Percentiles rank a stretch among this genome's conserved stretches.
phyloP scores from a whole-genome alignment of 2,113 vertebrate species.

The Nothocercus julius region DNA sequence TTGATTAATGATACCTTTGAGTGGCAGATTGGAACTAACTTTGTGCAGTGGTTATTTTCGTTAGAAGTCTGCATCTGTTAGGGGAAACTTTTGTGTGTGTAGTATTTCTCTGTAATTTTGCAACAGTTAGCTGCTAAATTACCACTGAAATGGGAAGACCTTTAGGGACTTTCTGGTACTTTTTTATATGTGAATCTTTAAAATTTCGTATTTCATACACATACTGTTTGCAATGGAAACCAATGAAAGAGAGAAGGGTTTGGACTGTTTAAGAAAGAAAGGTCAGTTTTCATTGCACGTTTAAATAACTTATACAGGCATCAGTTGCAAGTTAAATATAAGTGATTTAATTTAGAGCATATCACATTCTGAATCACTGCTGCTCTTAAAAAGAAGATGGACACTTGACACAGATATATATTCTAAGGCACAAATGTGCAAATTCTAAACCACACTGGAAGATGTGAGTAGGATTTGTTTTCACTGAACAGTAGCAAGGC shows the following conservation, averaged over 20 bases:
- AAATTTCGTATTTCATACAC: background rate
- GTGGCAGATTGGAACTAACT: background rate
- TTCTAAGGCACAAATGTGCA: background rate
- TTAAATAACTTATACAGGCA: background rate
- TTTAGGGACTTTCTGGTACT: background rate
- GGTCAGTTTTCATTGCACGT: background rate
- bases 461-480: background rate
- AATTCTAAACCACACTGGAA: background rate
- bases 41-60: background rate
- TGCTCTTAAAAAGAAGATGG: background rate
- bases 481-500: background rate
- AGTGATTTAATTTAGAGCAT: background rate
- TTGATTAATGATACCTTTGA: background rate
- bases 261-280: background rate
- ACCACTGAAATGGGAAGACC: background rate
- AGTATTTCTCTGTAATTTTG: background rate
- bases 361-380: background rate
- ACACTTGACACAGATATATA: background rate
- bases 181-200: too few relatives aligned
- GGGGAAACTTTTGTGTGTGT: background rate
- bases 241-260: background rate
- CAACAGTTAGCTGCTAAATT: background rate
- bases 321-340: background rate
- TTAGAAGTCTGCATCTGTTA: background rate
- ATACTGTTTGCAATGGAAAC: background rate